A percentile compares a stretch with the other conserved stretches of the same genome.
Evolutionary conservation across 2,888 invertebrate genomes (phyloP).

Genomic region (Drosophila imparisetae): DNA sequence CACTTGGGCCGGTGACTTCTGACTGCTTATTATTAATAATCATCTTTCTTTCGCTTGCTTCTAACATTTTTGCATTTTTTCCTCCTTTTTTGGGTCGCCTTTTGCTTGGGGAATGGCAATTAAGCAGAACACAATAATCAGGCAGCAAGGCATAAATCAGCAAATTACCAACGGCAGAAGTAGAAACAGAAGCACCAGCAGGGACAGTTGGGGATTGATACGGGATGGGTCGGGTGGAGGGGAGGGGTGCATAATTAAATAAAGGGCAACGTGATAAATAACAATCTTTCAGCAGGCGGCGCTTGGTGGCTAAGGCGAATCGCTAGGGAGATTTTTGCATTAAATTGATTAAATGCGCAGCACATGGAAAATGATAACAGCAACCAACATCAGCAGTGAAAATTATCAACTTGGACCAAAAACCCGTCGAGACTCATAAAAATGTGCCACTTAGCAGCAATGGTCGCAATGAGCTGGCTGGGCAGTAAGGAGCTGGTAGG

Average conservation of each 20-base stretch:
- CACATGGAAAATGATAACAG: conserved; percentile 76
- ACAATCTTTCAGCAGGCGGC: conserved; percentile 67
- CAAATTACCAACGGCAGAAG: conserved; percentile 54
- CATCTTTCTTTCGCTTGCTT: conserved; percentile 22
- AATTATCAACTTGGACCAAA: conserved; percentile 74
- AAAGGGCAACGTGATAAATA: conserved; percentile 78
- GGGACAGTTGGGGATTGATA: conserved; percentile 7
- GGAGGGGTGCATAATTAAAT: conserved; percentile 66
- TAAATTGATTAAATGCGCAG: conserved; percentile 79
- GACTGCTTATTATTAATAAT: conserved; percentile 65
- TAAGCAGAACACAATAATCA: conserved; percentile 70
- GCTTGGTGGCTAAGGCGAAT: conserved; percentile 48
- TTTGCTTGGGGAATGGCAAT: conserved; percentile 68
- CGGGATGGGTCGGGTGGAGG: background rate
- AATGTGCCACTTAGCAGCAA: conserved; percentile 77
- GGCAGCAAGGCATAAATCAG: conserved; percentile 74
- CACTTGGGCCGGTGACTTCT: conserved; percentile 55
- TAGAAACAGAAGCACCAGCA: conserved; percentile 14
- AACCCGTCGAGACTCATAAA: conserved; percentile 78
- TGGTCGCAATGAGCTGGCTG: conserved; percentile 45
- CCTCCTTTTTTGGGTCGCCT: conserved; percentile 35
- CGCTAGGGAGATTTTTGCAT: conserved; percentile 75
- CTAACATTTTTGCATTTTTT: conserved; percentile 7
- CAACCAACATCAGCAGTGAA: conserved; percentile 57
- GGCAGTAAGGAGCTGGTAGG: conserved; percentile 10